Evolutionary conservation across 2,888 invertebrate genomes (phyloP).

Genomic region (Chrysina gloriosa): DNA sequence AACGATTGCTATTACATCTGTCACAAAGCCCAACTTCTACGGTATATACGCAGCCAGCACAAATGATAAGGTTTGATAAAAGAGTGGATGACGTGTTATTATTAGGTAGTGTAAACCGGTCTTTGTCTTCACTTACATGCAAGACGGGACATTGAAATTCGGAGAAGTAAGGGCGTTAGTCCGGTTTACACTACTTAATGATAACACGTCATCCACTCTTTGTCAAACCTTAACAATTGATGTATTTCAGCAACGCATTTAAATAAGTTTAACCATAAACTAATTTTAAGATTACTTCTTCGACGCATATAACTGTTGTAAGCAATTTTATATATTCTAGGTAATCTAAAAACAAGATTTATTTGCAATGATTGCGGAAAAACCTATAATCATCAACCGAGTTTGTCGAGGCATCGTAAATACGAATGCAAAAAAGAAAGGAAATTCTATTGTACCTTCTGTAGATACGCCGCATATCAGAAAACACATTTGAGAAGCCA

Average conservation of each 20-base stretch:
- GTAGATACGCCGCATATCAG: conserved; percentile 26
- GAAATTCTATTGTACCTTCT: conserved; percentile 42
- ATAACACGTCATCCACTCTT: too few species aligned
- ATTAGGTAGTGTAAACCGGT: too few species aligned
- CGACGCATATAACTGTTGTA: not conserved
- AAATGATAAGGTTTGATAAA: not conserved
- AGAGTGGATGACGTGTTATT: too few species aligned
- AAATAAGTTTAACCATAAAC: too few species aligned
- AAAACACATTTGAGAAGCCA: conserved; percentile 41
- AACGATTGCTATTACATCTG: not conserved
- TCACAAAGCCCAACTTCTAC: not conserved
- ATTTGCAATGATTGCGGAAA: conserved; percentile 42
- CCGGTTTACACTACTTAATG: too few species aligned
- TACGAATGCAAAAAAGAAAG: conserved; percentile 45
- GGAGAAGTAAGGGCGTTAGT: too few species aligned
- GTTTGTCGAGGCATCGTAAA: conserved; percentile 38
- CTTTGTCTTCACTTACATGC: too few species aligned
- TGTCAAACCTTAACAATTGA: too few species aligned
- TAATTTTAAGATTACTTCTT: not conserved
- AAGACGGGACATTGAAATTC: too few species aligned
- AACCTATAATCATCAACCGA: conserved; percentile 41
- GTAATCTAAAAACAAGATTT: conserved; percentile 27
- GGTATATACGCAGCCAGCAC: not conserved
- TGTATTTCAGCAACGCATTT: too few species aligned
- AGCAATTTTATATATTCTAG: conserved; percentile 27